These are phyloP conservation scores for Orchesella flavescens DNA, from an alignment of 2,888 invertebrate species.

Conservation along the genomic window DNA sequence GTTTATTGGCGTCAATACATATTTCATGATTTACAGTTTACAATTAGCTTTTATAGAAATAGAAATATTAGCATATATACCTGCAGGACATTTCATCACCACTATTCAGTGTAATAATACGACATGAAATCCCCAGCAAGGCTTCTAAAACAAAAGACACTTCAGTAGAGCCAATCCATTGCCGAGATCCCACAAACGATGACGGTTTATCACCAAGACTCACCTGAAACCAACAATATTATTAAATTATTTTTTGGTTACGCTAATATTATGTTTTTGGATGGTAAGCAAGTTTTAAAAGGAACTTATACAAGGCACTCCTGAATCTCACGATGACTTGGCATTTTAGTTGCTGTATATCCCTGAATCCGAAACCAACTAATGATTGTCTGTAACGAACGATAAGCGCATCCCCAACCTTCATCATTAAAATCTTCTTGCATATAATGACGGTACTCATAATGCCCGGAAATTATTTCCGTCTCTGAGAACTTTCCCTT, in stretches of 20 bases:
- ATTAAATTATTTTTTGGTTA: too few species aligned
- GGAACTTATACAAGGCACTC: slow-evolving; percentile 86
- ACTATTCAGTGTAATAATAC: slow-evolving; percentile 88
- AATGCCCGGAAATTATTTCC: slow-evolving; percentile 83
- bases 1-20: too few species aligned
- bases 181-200: slow-evolving; percentile 90
- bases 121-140: slow-evolving; percentile 82
- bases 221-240: slow-evolving; percentile 62
- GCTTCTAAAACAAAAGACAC: slow-evolving; percentile 93
- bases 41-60: too few species aligned
- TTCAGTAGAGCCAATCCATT: slow-evolving; percentile 99
- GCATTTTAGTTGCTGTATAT: slow-evolving; percentile 85
- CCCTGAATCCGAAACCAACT: slow-evolving; percentile 95
- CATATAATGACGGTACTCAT: slow-evolving; percentile 97
- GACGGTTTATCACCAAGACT: slow-evolving; percentile 90
- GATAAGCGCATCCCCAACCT: slow-evolving; percentile 99
- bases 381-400: slow-evolving; percentile 95
- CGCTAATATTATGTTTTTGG: too few species aligned
- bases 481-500: slow-evolving; percentile 73
- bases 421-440: slow-evolving; percentile 94
- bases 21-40: too few species aligned
- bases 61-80: too few species aligned
- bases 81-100: slow-evolving; percentile 84
- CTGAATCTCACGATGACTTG: slow-evolving; percentile 90
- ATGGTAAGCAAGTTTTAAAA: too few species aligned